Percentiles rank a stretch among this genome's conserved stretches.
Conservation (phyloP, 2,113 vertebrate species). For the Phrynocephalus versicolor region DNA sequence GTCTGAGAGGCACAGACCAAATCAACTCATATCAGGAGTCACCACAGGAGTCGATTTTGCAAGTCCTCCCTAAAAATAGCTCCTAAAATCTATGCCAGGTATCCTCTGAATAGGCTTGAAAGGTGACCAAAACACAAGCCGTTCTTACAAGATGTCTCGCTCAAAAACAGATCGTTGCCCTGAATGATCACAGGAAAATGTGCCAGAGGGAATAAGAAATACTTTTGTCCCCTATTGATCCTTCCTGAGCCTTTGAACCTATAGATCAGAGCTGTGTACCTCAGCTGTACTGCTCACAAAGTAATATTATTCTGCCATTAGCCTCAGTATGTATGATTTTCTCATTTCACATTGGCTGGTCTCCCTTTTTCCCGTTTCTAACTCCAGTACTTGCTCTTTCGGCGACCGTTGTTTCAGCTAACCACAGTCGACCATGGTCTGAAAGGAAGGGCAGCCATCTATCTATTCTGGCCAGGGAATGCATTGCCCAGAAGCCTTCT, state of each 20-base stretch:
- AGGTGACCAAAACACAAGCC: neutral
- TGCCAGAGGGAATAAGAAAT: neutral
- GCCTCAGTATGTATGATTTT: neutral
- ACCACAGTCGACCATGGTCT: too few species aligned
- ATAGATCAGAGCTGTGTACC: neutral
- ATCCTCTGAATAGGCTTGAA: neutral
- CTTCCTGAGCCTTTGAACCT: neutral
- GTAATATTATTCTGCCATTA: neutral
- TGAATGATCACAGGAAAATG: neutral
- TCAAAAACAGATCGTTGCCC: neutral
- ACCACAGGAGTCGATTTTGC: neutral
- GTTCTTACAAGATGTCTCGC: neutral
- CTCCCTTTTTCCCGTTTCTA: too few species aligned
- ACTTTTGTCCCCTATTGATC: neutral
- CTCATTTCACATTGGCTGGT: neutral
- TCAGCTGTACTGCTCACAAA: neutral
- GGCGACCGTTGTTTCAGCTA: too few species aligned
- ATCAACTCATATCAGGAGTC: neutral
- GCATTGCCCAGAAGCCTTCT: too few species aligned
- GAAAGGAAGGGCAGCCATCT: too few species aligned
- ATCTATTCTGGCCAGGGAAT: too few species aligned
- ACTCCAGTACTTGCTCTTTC: too few species aligned
- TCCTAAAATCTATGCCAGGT: neutral
- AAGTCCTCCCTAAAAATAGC: neutral
- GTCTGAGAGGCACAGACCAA: neutral